Conservation (phyloP, 1,140 invertebrate species). For the Lepidostoma basale region DNA sequence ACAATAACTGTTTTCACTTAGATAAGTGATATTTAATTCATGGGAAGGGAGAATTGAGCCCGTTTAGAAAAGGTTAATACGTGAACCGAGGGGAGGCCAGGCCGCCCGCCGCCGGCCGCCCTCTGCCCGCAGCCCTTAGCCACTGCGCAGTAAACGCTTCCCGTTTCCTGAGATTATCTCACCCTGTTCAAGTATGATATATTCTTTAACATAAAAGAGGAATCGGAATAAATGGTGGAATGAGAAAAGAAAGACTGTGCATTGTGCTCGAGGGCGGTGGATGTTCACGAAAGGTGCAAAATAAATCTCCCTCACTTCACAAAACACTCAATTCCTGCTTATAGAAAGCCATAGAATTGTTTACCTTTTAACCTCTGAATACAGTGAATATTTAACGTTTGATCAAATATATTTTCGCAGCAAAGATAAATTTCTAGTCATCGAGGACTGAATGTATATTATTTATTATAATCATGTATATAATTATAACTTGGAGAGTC, state of each 20-base stretch:
- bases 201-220: conserved; percentile 1
- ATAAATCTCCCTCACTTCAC: conserved; percentile 12
- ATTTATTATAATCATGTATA: too few relatives aligned
- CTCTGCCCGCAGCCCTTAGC: too few relatives aligned
- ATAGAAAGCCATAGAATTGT: not conserved
- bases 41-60: not conserved
- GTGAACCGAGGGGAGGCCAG: not conserved
- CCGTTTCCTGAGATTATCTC: conserved; percentile 10
- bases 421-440: too few relatives aligned
- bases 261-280: not conserved
- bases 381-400: too few relatives aligned
- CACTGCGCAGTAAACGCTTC: conserved; percentile 10
- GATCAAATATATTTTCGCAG: too few relatives aligned
- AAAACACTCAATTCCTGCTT: conserved; percentile 6
- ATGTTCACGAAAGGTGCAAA: not conserved
- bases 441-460: too few relatives aligned
- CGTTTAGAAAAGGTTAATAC: not conserved
- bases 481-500: too few relatives aligned
- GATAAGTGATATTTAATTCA: conserved; percentile 3
- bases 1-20: not conserved
- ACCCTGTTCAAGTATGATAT: conserved; percentile 21
- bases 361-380: not conserved
- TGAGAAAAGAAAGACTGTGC: conserved; percentile 11
- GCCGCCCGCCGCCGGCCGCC: too few relatives aligned
- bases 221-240: not conserved